phyloP scores from a whole-genome alignment of 2,888 invertebrate species.

The Phanerotoma sp. region DNA sequence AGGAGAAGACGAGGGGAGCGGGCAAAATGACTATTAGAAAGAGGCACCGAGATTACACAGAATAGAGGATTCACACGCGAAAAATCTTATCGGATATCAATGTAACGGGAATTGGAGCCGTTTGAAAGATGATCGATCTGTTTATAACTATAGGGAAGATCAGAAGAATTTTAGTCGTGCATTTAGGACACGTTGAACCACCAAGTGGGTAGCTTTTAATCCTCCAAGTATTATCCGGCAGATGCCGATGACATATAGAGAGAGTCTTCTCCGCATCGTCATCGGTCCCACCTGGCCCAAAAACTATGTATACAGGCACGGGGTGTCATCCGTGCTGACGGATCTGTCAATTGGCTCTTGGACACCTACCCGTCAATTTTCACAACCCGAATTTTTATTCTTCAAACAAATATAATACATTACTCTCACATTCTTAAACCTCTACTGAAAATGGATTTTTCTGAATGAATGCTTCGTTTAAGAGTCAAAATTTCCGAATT shows the following conservation, averaged over 20 bases:
- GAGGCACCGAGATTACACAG: too few species aligned
- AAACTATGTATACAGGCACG: constrained; percentile 40
- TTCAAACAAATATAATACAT: background rate
- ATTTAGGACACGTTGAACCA: constrained; percentile 21
- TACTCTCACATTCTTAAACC: background rate
- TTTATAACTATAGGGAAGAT: constrained; percentile 40
- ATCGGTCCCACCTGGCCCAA: constrained; percentile 40
- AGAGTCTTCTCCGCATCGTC: constrained; percentile 24
- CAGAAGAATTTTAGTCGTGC: background rate
- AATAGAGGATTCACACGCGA: constrained; percentile 34
- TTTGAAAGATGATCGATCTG: constrained; percentile 58
- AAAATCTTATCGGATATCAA: constrained; percentile 37
- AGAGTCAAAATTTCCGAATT: too few species aligned
- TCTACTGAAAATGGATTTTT: background rate
- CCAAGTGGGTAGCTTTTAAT: constrained; percentile 45
- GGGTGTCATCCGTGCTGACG: constrained; percentile 56
- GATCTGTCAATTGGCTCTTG: constrained; percentile 53
- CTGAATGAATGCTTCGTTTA: constrained; percentile 12
- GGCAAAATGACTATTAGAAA: too few species aligned
- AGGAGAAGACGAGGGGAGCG: too few species aligned
- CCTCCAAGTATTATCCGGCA: constrained; percentile 53
- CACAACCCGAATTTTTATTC: constrained; percentile 13
- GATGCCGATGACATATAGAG: constrained; percentile 34
- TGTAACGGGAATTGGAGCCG: constrained; percentile 43
- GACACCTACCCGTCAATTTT: constrained; percentile 27